Evolutionary conservation across 2,797 vertebrate species (phyloP), one percentile per base, ranked within the genome.

Genomic region (Heteromormyrus szaboi): DNA sequence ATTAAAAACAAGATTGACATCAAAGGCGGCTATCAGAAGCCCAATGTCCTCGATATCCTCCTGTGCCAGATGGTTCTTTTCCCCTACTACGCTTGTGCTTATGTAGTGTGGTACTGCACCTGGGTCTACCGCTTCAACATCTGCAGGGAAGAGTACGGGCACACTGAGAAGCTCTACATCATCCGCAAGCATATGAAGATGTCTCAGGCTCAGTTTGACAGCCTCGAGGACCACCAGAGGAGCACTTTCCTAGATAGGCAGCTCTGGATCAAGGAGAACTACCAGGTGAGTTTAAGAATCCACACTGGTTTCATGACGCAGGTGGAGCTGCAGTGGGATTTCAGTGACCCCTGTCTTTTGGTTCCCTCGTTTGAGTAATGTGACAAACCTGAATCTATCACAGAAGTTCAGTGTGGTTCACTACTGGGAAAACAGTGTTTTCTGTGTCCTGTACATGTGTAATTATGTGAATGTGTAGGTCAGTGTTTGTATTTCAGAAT

Each of bases 1-100:
- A 99, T 99, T 93, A 99, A 98, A 93, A 99, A 95, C 91, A 99
- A 98, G 95, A 98, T 99, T 62, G 98, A 99, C 94, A 99, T 99
- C 92, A 98, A 99, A 92, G 98, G 98, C 0, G 98, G 98, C 91
- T 99, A 99, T 93, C 98, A 99, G 94, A 99, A 99, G 89, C 98
- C 98, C 81, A 96, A 97, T 89, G 92, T 99, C 89, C 96, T 95
- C 0, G 98, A 99, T 93, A 98, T 99, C 90, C 96, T 99, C 85
- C 93, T 99, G 12, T 98, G 97, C 91, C 96, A 98, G 92, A 96
- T 99, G 0, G 88, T 98, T 37, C 95, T 99, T 1, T 96, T 96
- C 68, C 98, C 98, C 3, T 96, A 97, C 93, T 96, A 97, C 91
- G 90, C 98, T 89, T 96, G 94, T 90, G 93, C 92, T n/a, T 99